Base-by-base conservation (phyloP, 2,888 invertebrate species). In the Oscheius sp. region DNA sequence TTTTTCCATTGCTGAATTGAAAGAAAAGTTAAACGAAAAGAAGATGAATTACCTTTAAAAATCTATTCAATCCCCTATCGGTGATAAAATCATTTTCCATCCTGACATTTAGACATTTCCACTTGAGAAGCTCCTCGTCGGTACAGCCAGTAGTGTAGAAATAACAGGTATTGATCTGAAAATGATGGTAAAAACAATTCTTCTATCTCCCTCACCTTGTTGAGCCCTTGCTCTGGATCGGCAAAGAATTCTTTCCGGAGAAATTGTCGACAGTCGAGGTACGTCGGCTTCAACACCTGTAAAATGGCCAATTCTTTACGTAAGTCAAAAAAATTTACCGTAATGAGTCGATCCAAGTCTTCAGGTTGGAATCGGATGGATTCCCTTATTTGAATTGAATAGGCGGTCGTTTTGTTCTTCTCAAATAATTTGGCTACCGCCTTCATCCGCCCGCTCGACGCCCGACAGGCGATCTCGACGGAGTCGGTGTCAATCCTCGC, bases 401-500 rank as follows among this genome's bases (percentile, higher is more conserved):
- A 12, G 16, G 52, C n/a, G 16, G 52, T 27, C 16, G 66, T 66
- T 25, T 49, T 52, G 52, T 66, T 66, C 52, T 52, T 29, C 16
- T 66, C 66, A 21, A 66, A 66, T 0, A 66, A 52, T 27, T 52
- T 66, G 2, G 66, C 21, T 7, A 66, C 52, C 7, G 66, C 52
- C n/a, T 66, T 49, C 25, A 66, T 66, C 9, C 66, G 49, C 2
- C 52, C 16, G 12, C 52, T 35, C 7, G 25, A 29, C 9, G 52
- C 52, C 49, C 66, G 3, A 49, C 29, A 52, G 18, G 6, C 27
- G 27, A 66, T 66, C 5, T 25, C 18, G 29, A 66, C 29, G 12
- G 29, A 27, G 21, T 52, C 27, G 0, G 52, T 18, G 7, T 5
- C 18, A 12, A 66, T 66, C 29, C 52, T 49, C 0, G 27, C 52